Percentiles rank a stretch among this genome's conserved stretches.
Evolutionary conservation across 2,888 invertebrate species (phyloP).

Genomic region (Acrobasis repandana): DNA sequence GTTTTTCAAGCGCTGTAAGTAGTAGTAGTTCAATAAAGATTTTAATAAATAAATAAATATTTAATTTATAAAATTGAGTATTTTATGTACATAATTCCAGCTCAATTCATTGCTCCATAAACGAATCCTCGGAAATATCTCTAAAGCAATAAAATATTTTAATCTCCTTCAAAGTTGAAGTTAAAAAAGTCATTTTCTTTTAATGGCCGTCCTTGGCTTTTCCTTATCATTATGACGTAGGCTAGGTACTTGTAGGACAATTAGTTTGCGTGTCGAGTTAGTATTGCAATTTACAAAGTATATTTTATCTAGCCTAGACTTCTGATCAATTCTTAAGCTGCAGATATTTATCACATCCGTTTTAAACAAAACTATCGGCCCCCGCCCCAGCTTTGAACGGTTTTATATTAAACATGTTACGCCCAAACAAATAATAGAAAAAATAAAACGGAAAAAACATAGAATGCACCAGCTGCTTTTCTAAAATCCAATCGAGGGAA

Average conservation of each 20-base stretch:
- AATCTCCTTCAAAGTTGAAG: constrained; percentile 39
- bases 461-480: too few relatives aligned
- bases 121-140: constrained; percentile 33
- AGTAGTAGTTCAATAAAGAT: too few relatives aligned
- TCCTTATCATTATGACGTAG: constrained; percentile 57
- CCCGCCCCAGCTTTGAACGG: too few relatives aligned
- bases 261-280: constrained; percentile 45
- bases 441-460: too few relatives aligned
- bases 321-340: not conserved
- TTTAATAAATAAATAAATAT: too few relatives aligned
- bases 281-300: constrained; percentile 12
- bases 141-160: constrained; percentile 45
- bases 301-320: not conserved
- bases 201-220: constrained; percentile 44
- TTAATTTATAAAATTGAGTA: constrained; percentile 4
- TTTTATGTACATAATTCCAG: constrained; percentile 1
- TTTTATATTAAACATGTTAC: too few relatives aligned
- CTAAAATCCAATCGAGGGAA: too few relatives aligned
- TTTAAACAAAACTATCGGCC: too few relatives aligned
- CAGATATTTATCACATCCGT: too few relatives aligned
- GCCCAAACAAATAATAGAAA: too few relatives aligned
- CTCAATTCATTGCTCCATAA: constrained; percentile 30
- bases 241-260: constrained; percentile 37
- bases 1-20: too few relatives aligned
- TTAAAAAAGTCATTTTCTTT: constrained; percentile 40